These are phyloP conservation scores for Blastobasis lacticolella DNA, from an alignment of 2,888 invertebrate genomes.

Conservation along the genomic window DNA sequence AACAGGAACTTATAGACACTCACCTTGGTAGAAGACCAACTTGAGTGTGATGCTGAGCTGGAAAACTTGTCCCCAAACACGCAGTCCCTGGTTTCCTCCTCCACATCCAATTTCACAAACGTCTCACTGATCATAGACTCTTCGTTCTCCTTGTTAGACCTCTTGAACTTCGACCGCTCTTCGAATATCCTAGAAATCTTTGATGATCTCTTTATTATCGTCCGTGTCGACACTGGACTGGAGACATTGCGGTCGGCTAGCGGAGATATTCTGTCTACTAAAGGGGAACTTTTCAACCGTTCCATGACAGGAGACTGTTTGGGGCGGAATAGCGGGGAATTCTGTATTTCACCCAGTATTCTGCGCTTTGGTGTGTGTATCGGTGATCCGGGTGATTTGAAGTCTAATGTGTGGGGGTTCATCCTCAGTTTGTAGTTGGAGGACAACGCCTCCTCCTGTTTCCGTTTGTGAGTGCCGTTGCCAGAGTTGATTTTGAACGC, in stretches of 20 bases:
- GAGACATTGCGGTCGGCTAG: slow-evolving; percentile 16
- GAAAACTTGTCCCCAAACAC: slow-evolving; percentile 20
- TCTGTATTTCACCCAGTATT: slow-evolving; percentile 45
- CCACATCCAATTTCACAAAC: slow-evolving; percentile 43
- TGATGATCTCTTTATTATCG: slow-evolving; percentile 22
- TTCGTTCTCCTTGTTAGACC: slow-evolving; percentile 56
- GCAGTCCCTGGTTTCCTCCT: slow-evolving; percentile 60
- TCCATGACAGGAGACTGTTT: slow-evolving; percentile 35
- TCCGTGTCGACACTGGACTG: slow-evolving; percentile 20
- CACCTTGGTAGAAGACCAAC: slow-evolving; percentile 54
- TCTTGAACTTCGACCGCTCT: slow-evolving; percentile 48
- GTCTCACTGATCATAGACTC: slow-evolving; percentile 29
- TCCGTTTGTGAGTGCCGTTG: slow-evolving; percentile 54
- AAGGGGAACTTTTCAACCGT: slow-evolving; percentile 27
- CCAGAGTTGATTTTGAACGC: slow-evolving; percentile 70
- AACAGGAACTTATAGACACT: slow-evolving; percentile 3
- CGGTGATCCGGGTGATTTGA: slow-evolving; percentile 39
- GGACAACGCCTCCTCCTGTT: slow-evolving; percentile 48
- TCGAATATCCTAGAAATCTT: slow-evolving; percentile 52
- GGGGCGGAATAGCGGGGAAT: slow-evolving; percentile 18
- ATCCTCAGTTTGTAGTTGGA: slow-evolving; percentile 56
- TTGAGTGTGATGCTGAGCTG: slow-evolving; percentile 2
- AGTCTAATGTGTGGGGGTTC: slow-evolving; percentile 54
- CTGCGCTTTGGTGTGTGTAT: slow-evolving; percentile 40
- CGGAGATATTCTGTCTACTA: slow-evolving; percentile 21